phyloP scores from a whole-genome alignment of 2,888 invertebrate species.

The Drosophila vallismaia region DNA sequence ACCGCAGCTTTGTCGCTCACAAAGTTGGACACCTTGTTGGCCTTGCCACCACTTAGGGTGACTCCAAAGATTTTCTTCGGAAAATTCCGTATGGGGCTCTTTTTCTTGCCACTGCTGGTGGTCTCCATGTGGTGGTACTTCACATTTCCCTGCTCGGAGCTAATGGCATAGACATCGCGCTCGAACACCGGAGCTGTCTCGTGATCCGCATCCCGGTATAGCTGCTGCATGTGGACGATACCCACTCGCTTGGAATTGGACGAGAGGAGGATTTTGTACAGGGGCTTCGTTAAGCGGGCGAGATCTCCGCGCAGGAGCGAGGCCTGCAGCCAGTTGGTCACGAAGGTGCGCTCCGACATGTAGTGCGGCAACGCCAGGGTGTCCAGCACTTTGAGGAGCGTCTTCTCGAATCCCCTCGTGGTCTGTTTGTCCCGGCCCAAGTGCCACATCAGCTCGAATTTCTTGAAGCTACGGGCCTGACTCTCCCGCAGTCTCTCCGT shows the following conservation, averaged over 20 bases:
- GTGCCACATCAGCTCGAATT: constrained; percentile 88
- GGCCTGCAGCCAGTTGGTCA: constrained; percentile 91
- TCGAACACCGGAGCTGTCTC: constrained; percentile 65
- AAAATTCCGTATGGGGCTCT: constrained; percentile 82
- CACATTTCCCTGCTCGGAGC: constrained; percentile 92
- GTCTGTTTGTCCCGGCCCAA: constrained; percentile 88
- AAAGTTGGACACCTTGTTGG: constrained; percentile 83
- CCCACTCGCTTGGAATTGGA: constrained; percentile 92
- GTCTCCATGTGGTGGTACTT: constrained; percentile 84
- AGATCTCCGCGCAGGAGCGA: constrained; percentile 91
- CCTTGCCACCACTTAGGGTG: constrained; percentile 82
- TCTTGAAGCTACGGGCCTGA: constrained; percentile 83
- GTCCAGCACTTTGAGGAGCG: constrained; percentile 87
- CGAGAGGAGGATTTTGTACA: constrained; percentile 90
- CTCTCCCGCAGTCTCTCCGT: constrained; percentile 80
- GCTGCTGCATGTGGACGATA: constrained; percentile 89
- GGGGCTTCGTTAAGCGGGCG: constrained; percentile 90
- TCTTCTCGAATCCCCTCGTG: constrained; percentile 85
- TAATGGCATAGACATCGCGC: constrained; percentile 91
- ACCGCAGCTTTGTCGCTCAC: constrained; percentile 79
- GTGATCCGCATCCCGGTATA: constrained; percentile 84
- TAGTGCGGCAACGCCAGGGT: constrained; percentile 81
- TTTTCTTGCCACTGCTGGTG: constrained; percentile 76
- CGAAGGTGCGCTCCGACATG: constrained; percentile 84
- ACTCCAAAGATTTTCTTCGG: constrained; percentile 84